phyloP scores from a whole-genome alignment of 2,113 vertebrate genomes.

The Limanda limanda region DNA sequence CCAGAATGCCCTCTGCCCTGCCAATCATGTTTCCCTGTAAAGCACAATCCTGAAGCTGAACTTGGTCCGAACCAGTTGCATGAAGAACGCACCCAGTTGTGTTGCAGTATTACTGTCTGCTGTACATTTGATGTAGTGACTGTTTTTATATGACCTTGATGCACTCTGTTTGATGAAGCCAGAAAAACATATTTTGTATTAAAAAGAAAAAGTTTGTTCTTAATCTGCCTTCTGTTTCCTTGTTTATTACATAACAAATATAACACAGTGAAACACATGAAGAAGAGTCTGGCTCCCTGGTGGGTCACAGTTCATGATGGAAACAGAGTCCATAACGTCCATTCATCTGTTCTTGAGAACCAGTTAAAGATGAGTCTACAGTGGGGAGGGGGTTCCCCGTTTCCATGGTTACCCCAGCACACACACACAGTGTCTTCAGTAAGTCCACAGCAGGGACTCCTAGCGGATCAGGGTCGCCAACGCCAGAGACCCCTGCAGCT shows the following conservation, averaged over 20 bases:
- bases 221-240: constrained; percentile 2
- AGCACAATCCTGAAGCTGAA: background rate
- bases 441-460: background rate
- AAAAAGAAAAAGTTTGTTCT: constrained; percentile 38
- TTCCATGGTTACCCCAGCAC: background rate
- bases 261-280: background rate
- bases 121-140: constrained; percentile 4
- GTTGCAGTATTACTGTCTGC: constrained; percentile 39
- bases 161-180: constrained; percentile 40
- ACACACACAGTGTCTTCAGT: background rate
- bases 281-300: background rate
- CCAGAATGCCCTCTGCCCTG: background rate
- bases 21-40: background rate
- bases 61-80: constrained; percentile 22
- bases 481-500: constrained; percentile 86
- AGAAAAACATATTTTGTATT: constrained; percentile 51
- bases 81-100: constrained; percentile 34
- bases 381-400: background rate
- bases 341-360: background rate
- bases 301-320: background rate
- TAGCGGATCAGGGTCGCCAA: constrained; percentile 62
- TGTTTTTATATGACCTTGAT: constrained; percentile 7
- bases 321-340: background rate
- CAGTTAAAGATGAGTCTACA: background rate
- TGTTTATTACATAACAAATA: background rate